Base-by-base conservation (phyloP, 2,113 vertebrate genomes). In the Macrotis lagotis region DNA sequence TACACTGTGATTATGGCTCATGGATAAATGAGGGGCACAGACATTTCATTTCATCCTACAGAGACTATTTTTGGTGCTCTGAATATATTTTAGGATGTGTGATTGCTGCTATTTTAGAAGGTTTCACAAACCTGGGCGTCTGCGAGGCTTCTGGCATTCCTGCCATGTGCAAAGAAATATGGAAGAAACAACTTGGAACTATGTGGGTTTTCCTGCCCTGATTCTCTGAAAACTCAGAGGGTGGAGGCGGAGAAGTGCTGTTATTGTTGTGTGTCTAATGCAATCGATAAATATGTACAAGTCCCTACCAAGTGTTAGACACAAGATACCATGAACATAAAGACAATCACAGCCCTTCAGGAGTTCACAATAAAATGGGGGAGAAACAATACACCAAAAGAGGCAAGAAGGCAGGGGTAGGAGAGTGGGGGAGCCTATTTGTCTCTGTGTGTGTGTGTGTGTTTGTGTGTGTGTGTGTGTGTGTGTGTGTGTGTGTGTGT, bases 61-160 rank as follows among this genome's bases (percentile, higher is more conserved):
- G 47, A 26, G 19, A 25, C 50, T 94, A 94, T 96, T 96, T 96
- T 96, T 96, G 91, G 48, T 16, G 16, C 7, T 8, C 66, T 83
- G 48, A 94, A 93, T 48, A 48, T 93, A 94, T 94, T 97, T 97
- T 95, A 37, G 88, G 93, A 94, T 92, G n/a, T 88, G 55, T 51
- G 91, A 66, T 48, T 91, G 55, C 59, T 95, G 90, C 50, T 89
- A 48, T 90, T 28, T 51, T 55, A 88, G 93, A 66, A 37, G 16
- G 49, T 48, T 90, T 95, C 44, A n/a, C n/a, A 8, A 59, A 2
- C 93, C 49, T 2, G 37, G 5, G 8, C 93, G 89, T 96, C 90
- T 95, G 90, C 88, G 55, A 95, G 25, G 93, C 66, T 37, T 10
- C 48, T 90, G 14, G 14, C n/a, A 90, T 37, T 48, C 48, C 7